Evolutionary conservation across 2,113 vertebrate species (phyloP).

Genomic region (Strix uralensis): DNA sequence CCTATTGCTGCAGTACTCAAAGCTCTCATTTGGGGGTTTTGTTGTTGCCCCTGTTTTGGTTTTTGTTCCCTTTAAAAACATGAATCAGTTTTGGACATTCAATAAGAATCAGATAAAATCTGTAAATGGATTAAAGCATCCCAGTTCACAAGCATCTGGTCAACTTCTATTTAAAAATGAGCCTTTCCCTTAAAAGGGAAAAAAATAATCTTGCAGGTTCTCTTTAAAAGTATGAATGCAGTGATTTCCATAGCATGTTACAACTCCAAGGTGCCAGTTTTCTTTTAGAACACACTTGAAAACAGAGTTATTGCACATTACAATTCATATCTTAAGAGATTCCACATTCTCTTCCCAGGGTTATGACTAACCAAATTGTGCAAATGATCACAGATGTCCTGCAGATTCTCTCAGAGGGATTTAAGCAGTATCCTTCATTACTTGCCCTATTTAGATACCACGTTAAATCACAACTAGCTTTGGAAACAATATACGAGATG

Average conservation of each 20-base stretch:
- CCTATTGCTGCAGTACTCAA: not conserved
- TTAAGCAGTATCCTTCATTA: constrained; percentile 32
- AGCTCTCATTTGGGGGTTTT: not conserved
- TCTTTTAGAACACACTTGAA: not conserved
- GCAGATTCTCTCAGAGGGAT: constrained; percentile 51
- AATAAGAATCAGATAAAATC: not conserved
- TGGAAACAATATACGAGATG: constrained; percentile 58
- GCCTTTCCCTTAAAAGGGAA: not conserved
- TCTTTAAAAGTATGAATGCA: not conserved
- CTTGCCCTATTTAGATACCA: constrained; percentile 69
- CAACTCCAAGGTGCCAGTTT: not conserved
- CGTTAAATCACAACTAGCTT: constrained; percentile 42
- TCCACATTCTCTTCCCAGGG: not conserved
- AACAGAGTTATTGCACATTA: not conserved
- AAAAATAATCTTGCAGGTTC: too few species aligned
- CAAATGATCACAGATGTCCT: constrained; percentile 69
- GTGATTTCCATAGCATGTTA: not conserved
- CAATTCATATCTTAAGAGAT: not conserved
- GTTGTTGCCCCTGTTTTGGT: not conserved
- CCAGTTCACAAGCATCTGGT: not conserved
- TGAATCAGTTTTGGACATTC: not conserved
- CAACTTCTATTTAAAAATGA: not conserved
- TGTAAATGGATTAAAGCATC: constrained; percentile 21
- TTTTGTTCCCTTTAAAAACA: not conserved
- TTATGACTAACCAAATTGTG: constrained; percentile 21